Conservation (phyloP, 2,888 invertebrate genomes). For the Anoncus sp. region DNA sequence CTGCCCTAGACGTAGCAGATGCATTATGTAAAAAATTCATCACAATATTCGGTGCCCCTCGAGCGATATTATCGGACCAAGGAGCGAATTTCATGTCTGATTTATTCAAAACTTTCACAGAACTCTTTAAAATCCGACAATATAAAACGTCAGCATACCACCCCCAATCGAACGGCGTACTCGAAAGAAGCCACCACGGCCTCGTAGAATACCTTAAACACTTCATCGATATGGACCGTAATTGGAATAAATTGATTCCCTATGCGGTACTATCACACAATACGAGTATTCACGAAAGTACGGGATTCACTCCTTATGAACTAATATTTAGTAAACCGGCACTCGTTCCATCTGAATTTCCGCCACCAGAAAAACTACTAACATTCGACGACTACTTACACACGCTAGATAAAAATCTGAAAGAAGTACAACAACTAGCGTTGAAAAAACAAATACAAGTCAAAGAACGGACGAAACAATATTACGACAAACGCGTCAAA, state of each 20-base stretch:
- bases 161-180: constrained; percentile 44
- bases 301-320: constrained; percentile 46
- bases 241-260: constrained; percentile 46
- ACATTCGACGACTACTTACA: constrained; percentile 5
- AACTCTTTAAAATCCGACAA: neutral
- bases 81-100: constrained; percentile 52
- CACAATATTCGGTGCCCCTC: constrained; percentile 46
- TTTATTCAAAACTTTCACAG: constrained; percentile 36
- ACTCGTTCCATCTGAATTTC: constrained; percentile 24
- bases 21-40: no score
- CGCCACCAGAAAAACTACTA: constrained; percentile 1
- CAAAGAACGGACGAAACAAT: constrained; percentile 20
- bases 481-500: constrained; percentile 13
- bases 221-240: constrained; percentile 17
- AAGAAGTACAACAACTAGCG: constrained; percentile 10
- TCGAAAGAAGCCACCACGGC: constrained; percentile 45
- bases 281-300: constrained; percentile 49
- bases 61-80: constrained; percentile 53
- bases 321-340: constrained; percentile 34
- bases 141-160: constrained; percentile 42
- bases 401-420: neutral
- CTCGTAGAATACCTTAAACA: constrained; percentile 54
- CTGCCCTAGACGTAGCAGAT: neutral
- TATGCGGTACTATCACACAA: constrained; percentile 53
- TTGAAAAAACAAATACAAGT: neutral